These are phyloP conservation scores for Uromys caudimaculatus DNA, from an alignment of 2,797 vertebrate genomes.

Conservation along the genomic window DNA sequence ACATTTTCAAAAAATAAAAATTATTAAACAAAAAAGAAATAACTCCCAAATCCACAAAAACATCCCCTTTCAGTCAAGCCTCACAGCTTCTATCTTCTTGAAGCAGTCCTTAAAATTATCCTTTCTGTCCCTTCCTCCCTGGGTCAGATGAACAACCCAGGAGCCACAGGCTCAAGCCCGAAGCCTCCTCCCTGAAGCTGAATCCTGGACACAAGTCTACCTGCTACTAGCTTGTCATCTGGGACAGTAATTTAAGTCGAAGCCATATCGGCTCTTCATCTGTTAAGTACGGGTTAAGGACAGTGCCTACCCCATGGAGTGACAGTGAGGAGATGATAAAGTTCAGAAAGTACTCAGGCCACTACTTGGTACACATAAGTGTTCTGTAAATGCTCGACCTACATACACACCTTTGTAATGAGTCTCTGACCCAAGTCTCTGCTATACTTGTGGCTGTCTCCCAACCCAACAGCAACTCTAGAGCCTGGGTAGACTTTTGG, in stretches of 20 bases:
- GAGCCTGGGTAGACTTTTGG: neutral
- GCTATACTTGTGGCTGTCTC: neutral
- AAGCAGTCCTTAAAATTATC: neutral
- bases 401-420: neutral
- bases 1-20: neutral
- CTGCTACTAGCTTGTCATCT: neutral
- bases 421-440: neutral
- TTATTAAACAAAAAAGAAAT: neutral
- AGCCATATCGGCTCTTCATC: neutral
- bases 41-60: neutral
- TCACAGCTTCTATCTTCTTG: neutral
- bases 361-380: neutral
- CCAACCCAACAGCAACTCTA: neutral
- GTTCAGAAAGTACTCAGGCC: neutral
- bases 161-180: neutral
- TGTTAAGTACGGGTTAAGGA: neutral
- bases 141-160: neutral
- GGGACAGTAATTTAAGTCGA: neutral
- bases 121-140: neutral
- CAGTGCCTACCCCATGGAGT: neutral
- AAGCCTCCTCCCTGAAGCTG: too few relatives aligned
- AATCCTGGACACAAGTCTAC: neutral
- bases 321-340: too few relatives aligned
- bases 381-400: too few relatives aligned
- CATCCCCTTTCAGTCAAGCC: neutral